Evolutionary conservation across 1,140 invertebrate genomes (phyloP).

Genomic region (Procambarus virginalis): DNA sequence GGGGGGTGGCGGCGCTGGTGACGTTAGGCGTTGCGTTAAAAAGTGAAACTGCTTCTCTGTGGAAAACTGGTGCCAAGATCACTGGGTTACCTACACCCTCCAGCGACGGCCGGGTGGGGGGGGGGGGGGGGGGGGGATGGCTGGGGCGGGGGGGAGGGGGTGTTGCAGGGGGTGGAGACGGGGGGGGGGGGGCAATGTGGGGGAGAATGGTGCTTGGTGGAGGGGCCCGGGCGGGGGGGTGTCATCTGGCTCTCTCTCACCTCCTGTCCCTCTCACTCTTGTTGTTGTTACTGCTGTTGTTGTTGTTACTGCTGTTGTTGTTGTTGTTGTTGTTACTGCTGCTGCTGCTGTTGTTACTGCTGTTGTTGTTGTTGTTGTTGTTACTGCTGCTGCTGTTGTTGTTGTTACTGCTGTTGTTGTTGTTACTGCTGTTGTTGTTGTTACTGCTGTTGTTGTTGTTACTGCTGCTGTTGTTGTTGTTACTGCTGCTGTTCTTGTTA

Average conservation of each 20-base stretch:
- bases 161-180: neutral
- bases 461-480: too few relatives aligned
- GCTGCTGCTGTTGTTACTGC: neutral
- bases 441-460: too few relatives aligned
- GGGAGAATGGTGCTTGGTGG: too few relatives aligned
- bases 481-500: too few relatives aligned
- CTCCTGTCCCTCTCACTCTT: too few relatives aligned
- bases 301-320: neutral
- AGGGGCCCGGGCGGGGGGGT: too few relatives aligned
- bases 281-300: neutral
- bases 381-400: neutral
- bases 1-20: neutral
- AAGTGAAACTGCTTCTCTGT: slow-evolving; percentile 8
- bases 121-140: neutral
- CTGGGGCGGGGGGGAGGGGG: neutral
- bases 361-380: neutral
- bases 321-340: neutral
- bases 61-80: slow-evolving; percentile 30
- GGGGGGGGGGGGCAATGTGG: too few relatives aligned
- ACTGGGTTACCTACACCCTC: slow-evolving; percentile 27
- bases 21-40: neutral
- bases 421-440: too few relatives aligned
- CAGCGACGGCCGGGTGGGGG: neutral
- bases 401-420: too few relatives aligned
- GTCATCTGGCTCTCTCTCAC: too few relatives aligned